phyloP scores from a whole-genome alignment of 1,140 invertebrate genomes.

The Venturia canescens region DNA sequence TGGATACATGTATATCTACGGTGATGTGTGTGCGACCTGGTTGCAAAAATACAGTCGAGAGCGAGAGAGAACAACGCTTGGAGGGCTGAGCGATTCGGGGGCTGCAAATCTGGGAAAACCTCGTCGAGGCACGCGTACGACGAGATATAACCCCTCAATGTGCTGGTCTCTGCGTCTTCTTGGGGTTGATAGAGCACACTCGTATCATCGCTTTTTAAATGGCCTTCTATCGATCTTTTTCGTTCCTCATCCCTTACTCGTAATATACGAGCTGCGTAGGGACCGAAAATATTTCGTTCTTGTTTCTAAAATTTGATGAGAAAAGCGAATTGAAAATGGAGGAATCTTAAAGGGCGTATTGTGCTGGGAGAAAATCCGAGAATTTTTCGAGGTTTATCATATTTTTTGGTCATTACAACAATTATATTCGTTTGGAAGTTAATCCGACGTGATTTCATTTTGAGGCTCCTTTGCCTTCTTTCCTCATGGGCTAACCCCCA shows the following conservation, averaged over 20 bases:
- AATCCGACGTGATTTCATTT: too few species aligned
- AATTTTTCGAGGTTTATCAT: too few species aligned
- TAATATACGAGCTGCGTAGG: background rate
- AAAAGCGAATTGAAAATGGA: too few species aligned
- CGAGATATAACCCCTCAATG: constrained; percentile 60
- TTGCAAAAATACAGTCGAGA: constrained; percentile 25
- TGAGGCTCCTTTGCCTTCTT: too few species aligned
- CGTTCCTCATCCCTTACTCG: constrained; percentile 31
- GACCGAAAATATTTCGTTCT: too few species aligned
- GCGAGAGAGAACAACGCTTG: constrained; percentile 42
- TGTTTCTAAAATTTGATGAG: too few species aligned
- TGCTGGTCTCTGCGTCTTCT: constrained; percentile 64
- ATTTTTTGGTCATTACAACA: too few species aligned
- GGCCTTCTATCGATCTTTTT: constrained; percentile 48
- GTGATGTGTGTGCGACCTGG: constrained; percentile 44
- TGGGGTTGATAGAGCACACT: constrained; percentile 73
- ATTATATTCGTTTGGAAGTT: too few species aligned
- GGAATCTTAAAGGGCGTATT: too few species aligned
- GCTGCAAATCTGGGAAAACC: constrained; percentile 75
- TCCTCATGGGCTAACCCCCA: too few species aligned
- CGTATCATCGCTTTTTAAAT: constrained; percentile 65
- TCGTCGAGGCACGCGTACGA: constrained; percentile 72
- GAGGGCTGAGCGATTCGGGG: constrained; percentile 58
- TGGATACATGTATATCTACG: background rate
- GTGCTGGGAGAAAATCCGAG: too few species aligned